A percentile compares a stretch with the other conserved stretches of the same genome.
phyloP scores from a whole-genome alignment of 2,888 invertebrate genomes.

The Eueremaeus valkanovi region DNA sequence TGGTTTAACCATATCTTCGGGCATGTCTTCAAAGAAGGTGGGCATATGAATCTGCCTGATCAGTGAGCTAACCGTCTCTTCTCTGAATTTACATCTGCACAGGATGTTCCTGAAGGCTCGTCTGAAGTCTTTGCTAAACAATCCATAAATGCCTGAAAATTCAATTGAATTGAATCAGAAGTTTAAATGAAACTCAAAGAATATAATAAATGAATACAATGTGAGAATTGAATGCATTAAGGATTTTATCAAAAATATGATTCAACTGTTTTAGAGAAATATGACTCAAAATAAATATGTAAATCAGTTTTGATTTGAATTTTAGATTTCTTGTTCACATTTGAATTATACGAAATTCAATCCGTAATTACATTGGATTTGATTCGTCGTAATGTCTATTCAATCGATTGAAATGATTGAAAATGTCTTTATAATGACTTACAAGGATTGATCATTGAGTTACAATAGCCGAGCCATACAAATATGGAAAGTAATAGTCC shows the following conservation, averaged over 20 bases:
- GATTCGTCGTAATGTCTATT: no score
- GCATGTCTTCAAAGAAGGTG: conserved; percentile 47
- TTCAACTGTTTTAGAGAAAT: no score
- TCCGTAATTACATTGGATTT: no score
- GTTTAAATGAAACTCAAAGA: no score
- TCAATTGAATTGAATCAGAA: neutral
- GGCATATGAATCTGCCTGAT: conserved; percentile 48
- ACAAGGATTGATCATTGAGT: conserved; percentile 53
- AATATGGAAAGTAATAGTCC: conserved; percentile 50
- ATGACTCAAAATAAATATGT: no score
- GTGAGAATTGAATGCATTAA: no score
- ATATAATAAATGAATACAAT: no score
- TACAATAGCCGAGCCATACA: conserved; percentile 90
- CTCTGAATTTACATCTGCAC: conserved; percentile 59
- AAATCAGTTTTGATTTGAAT: no score
- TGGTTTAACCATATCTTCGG: conserved; percentile 40
- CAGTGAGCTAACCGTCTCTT: conserved; percentile 47
- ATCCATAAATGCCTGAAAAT: conserved; percentile 75
- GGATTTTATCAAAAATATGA: no score
- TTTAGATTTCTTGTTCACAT: no score
- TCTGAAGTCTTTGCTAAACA: conserved; percentile 91
- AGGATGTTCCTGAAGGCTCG: conserved; percentile 90
- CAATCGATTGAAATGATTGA: no score
- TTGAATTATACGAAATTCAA: no score
- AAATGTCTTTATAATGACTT: conserved; percentile 33